Evolutionary conservation across 1,140 invertebrate species (phyloP).

Genomic region (Zaprionus gabonicus): DNA sequence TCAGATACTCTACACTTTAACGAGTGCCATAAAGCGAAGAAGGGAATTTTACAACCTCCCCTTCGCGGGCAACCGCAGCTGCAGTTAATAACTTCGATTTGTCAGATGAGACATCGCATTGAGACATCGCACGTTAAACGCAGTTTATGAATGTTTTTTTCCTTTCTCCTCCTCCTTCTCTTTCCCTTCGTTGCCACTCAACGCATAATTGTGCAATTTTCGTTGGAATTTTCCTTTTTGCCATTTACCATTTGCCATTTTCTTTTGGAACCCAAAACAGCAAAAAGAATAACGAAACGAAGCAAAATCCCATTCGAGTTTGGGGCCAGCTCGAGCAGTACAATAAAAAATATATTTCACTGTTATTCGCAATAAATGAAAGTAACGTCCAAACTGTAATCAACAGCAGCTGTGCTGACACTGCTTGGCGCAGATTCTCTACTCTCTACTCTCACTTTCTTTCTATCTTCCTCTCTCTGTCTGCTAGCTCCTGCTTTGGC

Average conservation of each 20-base stretch:
- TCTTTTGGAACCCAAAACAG: conserved; percentile 1
- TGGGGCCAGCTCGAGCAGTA: conserved; percentile 25
- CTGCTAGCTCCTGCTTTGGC: conserved; percentile 8
- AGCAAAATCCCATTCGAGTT: conserved; percentile 43
- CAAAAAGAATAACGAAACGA: conserved; percentile 9
- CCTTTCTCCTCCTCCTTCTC: background rate
- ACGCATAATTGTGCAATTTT: conserved; percentile 61
- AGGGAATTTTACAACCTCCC: conserved; percentile 12
- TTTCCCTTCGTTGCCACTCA: background rate
- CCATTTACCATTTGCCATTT: conserved; percentile 37
- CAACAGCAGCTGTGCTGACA: conserved; percentile 78
- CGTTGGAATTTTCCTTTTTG: conserved; percentile 16
- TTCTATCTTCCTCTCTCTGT: conserved; percentile 14
- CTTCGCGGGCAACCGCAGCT: conserved; percentile 30
- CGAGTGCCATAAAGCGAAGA: conserved; percentile 17
- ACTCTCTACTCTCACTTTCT: conserved; percentile 12
- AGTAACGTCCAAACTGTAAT: conserved; percentile 78
- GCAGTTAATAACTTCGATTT: conserved; percentile 79
- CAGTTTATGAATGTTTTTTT: conserved; percentile 19
- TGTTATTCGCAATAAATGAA: conserved; percentile 81
- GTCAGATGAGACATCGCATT: conserved; percentile 25
- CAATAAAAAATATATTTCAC: conserved; percentile 75
- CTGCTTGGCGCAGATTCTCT: conserved; percentile 36
- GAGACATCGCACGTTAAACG: conserved; percentile 37
- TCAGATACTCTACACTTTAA: conserved; percentile 37